Evolutionary conservation across 2,113 vertebrate species (phyloP), one percentile per base, ranked within the genome.

Genomic region (Scolopax mira): DNA sequence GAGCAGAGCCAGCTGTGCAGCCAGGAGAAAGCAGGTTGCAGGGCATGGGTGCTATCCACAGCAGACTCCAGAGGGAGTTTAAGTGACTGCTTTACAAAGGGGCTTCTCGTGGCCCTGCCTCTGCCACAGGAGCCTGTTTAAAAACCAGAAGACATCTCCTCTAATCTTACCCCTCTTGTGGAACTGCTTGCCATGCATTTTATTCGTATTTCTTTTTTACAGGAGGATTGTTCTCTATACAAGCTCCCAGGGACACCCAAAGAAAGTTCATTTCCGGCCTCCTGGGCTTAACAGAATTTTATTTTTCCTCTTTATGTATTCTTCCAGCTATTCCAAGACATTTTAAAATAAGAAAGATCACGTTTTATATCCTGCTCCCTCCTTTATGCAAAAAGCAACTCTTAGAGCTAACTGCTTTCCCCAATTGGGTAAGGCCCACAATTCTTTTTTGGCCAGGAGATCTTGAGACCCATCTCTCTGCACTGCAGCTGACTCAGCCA

Each of bases 401-500:
- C 73, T 86, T 27, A n/a, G 46, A 9, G n/a, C 0, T 1, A 46
- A 3, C 33, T 17, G 49, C 24, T 75, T 86, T 74, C 37, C 33
- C 37, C 2, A 2, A 31, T 17, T 1, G 1, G 37, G n/a, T 48
- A 69, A 30, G 24, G n/a, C 8, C 7, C 9, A 4, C 8, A 2
- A 23, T 4, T 46, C 15, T 39, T 27, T 22, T 64, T 33, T 61
- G 51, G 70, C 0, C 5, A 67, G 58, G 12, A 11, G 5, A 1
- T 54, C 24, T 28, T 1, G 0, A 18, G 64, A 39, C n/a, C 37
- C 28, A 3, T 7, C 18, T 39, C 46, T 57, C 42, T 24, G 31
- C 2, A 0, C n/a, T 10, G 33, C 0, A 1, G 27, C 49, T 81
- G 60, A 18, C 17, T 25, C 39, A 23, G 42, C 21, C 58, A 11